Conservation (phyloP, 2,797 vertebrate genomes). For the Lagodon rhomboides region DNA sequence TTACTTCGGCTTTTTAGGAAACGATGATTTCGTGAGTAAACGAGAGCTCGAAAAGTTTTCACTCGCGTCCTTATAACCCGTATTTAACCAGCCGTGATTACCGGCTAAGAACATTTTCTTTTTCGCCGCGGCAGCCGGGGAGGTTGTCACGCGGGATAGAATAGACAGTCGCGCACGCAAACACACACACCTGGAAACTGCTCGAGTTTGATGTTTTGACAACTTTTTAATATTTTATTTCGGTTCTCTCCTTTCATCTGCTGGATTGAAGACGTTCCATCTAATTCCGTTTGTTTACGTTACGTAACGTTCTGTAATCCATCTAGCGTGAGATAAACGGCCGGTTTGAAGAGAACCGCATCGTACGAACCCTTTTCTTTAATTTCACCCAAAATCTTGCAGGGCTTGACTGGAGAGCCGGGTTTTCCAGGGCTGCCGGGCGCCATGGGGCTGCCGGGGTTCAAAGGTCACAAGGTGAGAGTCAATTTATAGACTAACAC, state of each 20-base stretch:
- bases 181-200: slow-evolving; percentile 3
- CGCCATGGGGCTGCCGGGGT: slow-evolving; percentile 79
- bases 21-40: slow-evolving; percentile 4
- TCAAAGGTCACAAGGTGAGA: slow-evolving; percentile 87
- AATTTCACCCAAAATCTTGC: slow-evolving; percentile 17
- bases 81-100: slow-evolving; percentile 30
- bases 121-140: background rate
- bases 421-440: slow-evolving; percentile 81
- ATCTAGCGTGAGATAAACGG: slow-evolving; percentile 8
- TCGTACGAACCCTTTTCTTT: background rate
- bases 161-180: background rate
- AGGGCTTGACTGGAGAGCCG: slow-evolving; percentile 82
- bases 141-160: slow-evolving; percentile 2
- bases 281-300: no score
- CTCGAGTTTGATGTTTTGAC: background rate
- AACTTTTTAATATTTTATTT: slow-evolving; percentile 11
- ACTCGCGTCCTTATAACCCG: slow-evolving; percentile 18
- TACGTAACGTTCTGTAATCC: background rate
- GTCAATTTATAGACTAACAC: background rate
- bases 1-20: slow-evolving; percentile 22
- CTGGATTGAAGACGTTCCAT: background rate
- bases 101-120: slow-evolving; percentile 12
- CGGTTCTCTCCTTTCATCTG: background rate
- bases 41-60: slow-evolving; percentile 13
- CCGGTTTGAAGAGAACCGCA: background rate